A percentile compares a stretch with the other conserved stretches of the same genome.
Evolutionary conservation across 2,888 invertebrate species (phyloP).

Genomic region (Nephrocerus scutellatus): DNA sequence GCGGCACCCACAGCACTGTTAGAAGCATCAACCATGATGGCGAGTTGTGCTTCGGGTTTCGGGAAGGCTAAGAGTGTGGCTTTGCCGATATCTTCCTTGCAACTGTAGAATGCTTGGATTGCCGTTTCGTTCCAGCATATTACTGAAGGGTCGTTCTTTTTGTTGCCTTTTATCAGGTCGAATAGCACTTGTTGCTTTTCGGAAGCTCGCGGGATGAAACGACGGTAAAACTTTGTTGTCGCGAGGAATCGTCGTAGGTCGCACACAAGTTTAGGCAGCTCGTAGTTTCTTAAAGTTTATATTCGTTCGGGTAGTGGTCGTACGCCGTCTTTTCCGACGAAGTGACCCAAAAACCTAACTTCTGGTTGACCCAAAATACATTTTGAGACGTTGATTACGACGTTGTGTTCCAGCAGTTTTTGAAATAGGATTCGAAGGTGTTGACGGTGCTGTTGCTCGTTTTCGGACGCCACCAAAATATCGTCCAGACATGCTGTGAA

Average conservation of each 20-base stretch:
- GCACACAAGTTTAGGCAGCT: constrained; percentile 14
- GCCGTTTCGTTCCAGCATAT: too few species aligned
- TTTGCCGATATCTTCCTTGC: too few species aligned
- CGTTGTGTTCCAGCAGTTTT: constrained; percentile 22
- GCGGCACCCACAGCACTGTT: too few species aligned
- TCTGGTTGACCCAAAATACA: constrained; percentile 15
- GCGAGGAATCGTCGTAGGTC: constrained; percentile 24
- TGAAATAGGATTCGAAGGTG: constrained; percentile 23
- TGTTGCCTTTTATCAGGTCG: constrained; percentile 11
- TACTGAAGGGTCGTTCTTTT: constrained; percentile 19
- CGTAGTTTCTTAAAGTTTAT: constrained; percentile 16
- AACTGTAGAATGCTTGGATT: too few species aligned
- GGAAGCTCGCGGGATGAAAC: constrained; percentile 15
- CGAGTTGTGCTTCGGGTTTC: too few species aligned
- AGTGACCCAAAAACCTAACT: constrained; percentile 19
- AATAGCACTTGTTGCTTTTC: constrained; percentile 8
- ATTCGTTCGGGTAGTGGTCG: constrained; percentile 17
- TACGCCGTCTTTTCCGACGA: constrained; percentile 12
- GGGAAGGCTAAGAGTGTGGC: too few species aligned
- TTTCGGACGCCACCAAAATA: constrained; percentile 25
- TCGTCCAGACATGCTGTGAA: constrained; percentile 30
- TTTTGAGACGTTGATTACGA: constrained; percentile 24
- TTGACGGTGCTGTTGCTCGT: constrained; percentile 20
- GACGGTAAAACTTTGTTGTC: constrained; percentile 20
- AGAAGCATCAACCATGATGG: too few species aligned